Base-by-base conservation (phyloP, 2,888 invertebrate species). In the Kuschelorhynchus macadamiae region DNA sequence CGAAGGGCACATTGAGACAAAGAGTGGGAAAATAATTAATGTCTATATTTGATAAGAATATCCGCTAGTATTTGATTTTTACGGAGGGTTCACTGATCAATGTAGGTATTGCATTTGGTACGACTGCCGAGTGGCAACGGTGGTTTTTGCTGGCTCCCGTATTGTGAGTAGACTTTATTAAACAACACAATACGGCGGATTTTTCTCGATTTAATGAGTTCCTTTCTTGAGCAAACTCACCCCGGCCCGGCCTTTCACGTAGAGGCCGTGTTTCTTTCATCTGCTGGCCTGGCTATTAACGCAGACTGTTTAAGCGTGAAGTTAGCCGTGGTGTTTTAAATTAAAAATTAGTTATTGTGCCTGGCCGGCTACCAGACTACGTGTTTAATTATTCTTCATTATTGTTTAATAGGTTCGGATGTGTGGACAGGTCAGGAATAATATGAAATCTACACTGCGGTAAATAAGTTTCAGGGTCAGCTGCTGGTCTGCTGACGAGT, bases 321-420 rank as follows among this genome's bases (percentile, higher is more conserved):
- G 79, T 75, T 74, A 73, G 71, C 74, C 72, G 72, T 76, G 75
- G 75, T 75, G 76, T 78, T 76, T 75, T 74, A 77, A 78, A 77
- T 76, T 76, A 77, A 74, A 78, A 76, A 75, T 76, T 72, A 76
- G 72, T 70, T 72, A 74, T 73, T 76, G 72, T 74, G 20, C 55
- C 41, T 53, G 61, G 55, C 52, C 70, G 67, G 70, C 71, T 73
- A 67, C 71, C 70, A 55, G 4, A 53, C 60, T 71, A 71, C 70
- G 70, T 67, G 67, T 60, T 56, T 67, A 67, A 67, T 67, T 71
- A 71, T 71, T 71, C 47, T 71, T 63, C 63, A 53, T 66, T 70
- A 67, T 70, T 67, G 50, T 56, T 66, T 67, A 46, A 53, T 64
- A 46, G 32, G 57, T 55, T 55, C 47, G 30, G 56, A 55, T 63